Evolutionary conservation across 2,888 invertebrate species (phyloP), one percentile per base, ranked within the genome.

Genomic region (Pecten maximus): DNA sequence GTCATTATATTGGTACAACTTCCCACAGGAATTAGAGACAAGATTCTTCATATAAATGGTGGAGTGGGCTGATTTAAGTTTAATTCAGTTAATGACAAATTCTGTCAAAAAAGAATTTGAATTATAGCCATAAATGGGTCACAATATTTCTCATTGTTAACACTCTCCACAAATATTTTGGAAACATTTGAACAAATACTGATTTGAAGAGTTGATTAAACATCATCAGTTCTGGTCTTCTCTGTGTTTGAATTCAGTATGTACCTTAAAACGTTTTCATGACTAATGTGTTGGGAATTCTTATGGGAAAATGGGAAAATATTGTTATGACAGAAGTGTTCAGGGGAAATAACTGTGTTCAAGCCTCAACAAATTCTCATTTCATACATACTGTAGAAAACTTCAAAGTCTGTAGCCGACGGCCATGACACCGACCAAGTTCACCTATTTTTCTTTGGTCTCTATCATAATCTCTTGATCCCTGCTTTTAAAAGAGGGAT

Each of bases 261-360:
- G 0, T 74, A 74, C 28, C 74, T 74, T 74, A 74, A 74, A 35
- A 16, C 3, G 6, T 60, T 0, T 74, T 74, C 74, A 74, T 35
- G 35, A 74, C 35, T 3, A 35, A 35, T 28, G 0, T 60, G n/a
- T 28, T 74, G 74, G 28, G 28, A 74, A 35, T 35, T 35, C 35
- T 74, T 12, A 23, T 12, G 74, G 74, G 35, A 15, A 74, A 35
- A 35, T 74, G 74, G 28, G 35, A 28, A 74, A 74, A 74, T 54
- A 54, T 35, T 74, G 74, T 28, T 35, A 74, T 74, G 74, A 74
- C 74, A 15, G 60, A 74, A 74, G 74, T 74, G 74, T 74, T 74
- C 74, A 74, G 74, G 74, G 74, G 74, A 74, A 74, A 74, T 74
- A 74, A 74, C 74, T 74, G 74, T 74, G 74, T 74, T 74, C 74